Evolutionary conservation across 1,140 invertebrate species (phyloP).

Genomic region (Leptinotarsa lineolata): DNA sequence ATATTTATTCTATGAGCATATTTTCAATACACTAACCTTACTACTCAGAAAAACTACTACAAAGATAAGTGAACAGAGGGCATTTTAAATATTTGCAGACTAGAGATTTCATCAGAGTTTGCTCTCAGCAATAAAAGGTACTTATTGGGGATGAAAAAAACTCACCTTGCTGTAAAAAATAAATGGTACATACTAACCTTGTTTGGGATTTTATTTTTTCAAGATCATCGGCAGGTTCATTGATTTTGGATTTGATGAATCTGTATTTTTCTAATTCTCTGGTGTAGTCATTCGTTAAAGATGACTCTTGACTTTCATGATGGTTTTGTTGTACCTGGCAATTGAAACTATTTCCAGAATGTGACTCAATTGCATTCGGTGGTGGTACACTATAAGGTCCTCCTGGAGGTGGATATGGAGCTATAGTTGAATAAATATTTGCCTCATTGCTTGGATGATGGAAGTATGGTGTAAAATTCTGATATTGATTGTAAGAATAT

Average conservation of each 20-base stretch:
- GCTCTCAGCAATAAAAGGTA: too few species aligned
- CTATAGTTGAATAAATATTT: not conserved
- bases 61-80: too few species aligned
- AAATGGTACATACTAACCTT: not conserved
- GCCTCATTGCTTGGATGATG: not conserved
- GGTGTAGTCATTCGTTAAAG: not conserved
- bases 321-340: conserved; percentile 1
- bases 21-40: too few species aligned
- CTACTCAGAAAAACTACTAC: too few species aligned
- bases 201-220: not conserved
- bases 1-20: too few species aligned
- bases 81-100: too few species aligned
- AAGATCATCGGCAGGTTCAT: not conserved
- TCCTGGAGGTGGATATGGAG: not conserved
- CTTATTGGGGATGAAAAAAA: too few species aligned
- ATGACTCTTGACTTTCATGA: not conserved
- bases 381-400: not conserved
- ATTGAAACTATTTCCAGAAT: not conserved
- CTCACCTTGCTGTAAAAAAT: too few species aligned
- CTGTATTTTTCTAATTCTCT: not conserved
- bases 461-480: not conserved
- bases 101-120: too few species aligned
- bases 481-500: not conserved
- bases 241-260: conserved; percentile 2
- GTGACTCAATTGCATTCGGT: not conserved